phyloP scores from a whole-genome alignment of 53 echinoderm and acorn worm genomes.

The Arbacia lixula region DNA sequence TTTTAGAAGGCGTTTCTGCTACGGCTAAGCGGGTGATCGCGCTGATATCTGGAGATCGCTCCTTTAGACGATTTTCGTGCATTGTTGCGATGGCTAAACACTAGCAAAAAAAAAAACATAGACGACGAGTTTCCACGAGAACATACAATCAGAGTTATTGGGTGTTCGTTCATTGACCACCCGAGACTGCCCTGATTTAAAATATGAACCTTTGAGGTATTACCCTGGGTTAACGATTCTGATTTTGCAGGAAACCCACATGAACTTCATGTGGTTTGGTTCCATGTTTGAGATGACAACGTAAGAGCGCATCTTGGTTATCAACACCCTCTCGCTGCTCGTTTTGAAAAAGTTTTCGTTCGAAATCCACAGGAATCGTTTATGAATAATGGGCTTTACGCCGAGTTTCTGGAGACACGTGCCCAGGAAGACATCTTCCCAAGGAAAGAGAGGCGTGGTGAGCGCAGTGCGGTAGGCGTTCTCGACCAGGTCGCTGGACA shows the following conservation, averaged over 20 bases:
- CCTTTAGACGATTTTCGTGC: too few relatives aligned
- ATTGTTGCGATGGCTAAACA: too few relatives aligned
- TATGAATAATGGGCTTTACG: slow-evolving; percentile 43
- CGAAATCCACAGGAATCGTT: slow-evolving; percentile 31
- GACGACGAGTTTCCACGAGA: too few relatives aligned
- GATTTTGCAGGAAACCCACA: slow-evolving; percentile 34
- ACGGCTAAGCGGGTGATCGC: too few relatives aligned
- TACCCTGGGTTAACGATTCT: neutral
- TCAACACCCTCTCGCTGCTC: neutral
- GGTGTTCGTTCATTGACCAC: too few relatives aligned
- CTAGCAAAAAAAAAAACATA: too few relatives aligned
- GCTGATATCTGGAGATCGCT: too few relatives aligned
- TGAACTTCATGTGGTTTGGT: slow-evolving; percentile 3
- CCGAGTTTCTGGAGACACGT: slow-evolving; percentile 63
- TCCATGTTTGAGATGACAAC: slow-evolving; percentile 25
- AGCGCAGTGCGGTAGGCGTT: slow-evolving; percentile 52
- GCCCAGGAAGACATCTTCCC: slow-evolving; percentile 85
- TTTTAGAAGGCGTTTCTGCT: too few relatives aligned
- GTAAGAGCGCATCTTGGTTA: neutral
- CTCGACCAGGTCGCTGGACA: slow-evolving; percentile 65
- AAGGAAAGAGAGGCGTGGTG: slow-evolving; percentile 66
- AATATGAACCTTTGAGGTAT: too few relatives aligned
- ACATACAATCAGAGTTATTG: too few relatives aligned
- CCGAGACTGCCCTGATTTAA: too few relatives aligned
- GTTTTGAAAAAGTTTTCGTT: neutral